These are phyloP conservation scores for Syngnathus scovelli DNA, from an alignment of 2,113 vertebrate species.

Conservation along the genomic window DNA sequence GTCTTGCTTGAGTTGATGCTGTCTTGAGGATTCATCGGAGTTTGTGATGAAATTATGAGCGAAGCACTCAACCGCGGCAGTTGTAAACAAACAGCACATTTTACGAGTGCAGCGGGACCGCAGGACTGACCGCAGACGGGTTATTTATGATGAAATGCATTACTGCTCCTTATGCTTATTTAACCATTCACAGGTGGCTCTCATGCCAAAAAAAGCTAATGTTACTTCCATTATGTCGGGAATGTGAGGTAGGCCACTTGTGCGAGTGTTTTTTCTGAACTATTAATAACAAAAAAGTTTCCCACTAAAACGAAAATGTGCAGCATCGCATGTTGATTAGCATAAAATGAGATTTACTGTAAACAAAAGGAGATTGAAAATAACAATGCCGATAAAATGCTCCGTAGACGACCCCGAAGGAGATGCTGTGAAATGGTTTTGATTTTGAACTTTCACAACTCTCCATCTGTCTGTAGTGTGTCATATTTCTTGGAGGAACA, in stretches of 20 bases:
- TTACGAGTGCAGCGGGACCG: slow-evolving; percentile 36
- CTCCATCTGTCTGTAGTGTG: slow-evolving; percentile 41
- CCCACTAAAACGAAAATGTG: not conserved
- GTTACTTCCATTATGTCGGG: not conserved
- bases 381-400: slow-evolving; percentile 25
- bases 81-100: slow-evolving; percentile 49
- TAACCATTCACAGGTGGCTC: slow-evolving; percentile 11
- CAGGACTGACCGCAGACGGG: slow-evolving; percentile 45
- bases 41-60: slow-evolving; percentile 53
- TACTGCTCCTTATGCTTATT: slow-evolving; percentile 23
- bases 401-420: slow-evolving; percentile 19
- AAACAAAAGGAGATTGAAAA: slow-evolving; percentile 32
- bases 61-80: slow-evolving; percentile 27
- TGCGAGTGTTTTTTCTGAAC: no score
- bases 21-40: slow-evolving; percentile 42
- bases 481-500: slow-evolving; percentile 45
- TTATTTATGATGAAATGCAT: slow-evolving; percentile 38
- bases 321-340: not conserved
- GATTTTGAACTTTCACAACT: slow-evolving; percentile 22
- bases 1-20: slow-evolving; percentile 35
- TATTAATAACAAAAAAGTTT: not conserved
- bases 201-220: not conserved
- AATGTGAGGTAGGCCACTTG: not conserved
- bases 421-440: slow-evolving; percentile 32
- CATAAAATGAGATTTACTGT: slow-evolving; percentile 24